These are phyloP conservation scores for Dendrocincla fuliginosa DNA, from an alignment of 2,797 vertebrate species.

Conservation along the genomic window DNA sequence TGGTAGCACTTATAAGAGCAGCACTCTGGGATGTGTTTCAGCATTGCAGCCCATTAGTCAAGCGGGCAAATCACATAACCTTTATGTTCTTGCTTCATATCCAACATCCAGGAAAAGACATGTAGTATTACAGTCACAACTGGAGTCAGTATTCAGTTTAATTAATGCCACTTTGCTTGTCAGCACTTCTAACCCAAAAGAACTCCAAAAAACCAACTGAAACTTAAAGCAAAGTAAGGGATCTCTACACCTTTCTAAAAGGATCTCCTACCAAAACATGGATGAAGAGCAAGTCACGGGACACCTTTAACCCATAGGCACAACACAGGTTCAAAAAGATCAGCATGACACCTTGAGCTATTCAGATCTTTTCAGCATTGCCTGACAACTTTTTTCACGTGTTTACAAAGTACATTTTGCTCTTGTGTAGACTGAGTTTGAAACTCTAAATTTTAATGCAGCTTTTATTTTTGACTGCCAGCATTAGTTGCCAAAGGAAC, in stretches of 20 bases:
- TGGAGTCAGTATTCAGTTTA: background rate
- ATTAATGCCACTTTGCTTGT: background rate
- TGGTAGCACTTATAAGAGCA: background rate
- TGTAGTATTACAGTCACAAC: background rate
- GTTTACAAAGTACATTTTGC: background rate
- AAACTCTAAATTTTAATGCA: background rate
- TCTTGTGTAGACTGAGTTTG: background rate
- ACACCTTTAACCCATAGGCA: background rate
- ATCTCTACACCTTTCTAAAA: background rate
- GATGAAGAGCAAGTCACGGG: background rate
- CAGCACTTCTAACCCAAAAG: background rate
- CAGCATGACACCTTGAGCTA: background rate
- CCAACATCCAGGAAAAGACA: background rate
- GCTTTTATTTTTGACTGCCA: background rate
- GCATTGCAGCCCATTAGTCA: background rate
- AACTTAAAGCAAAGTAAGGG: background rate
- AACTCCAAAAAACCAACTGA: background rate
- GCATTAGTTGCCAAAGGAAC: background rate
- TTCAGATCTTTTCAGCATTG: background rate
- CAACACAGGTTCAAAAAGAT: background rate
- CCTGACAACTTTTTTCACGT: background rate
- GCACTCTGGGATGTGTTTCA: background rate
- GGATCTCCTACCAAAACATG: background rate
- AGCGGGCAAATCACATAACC: background rate
- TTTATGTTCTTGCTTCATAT: background rate